phyloP scores from a whole-genome alignment of 2,113 vertebrate species.

The Plestiodon gilberti region DNA sequence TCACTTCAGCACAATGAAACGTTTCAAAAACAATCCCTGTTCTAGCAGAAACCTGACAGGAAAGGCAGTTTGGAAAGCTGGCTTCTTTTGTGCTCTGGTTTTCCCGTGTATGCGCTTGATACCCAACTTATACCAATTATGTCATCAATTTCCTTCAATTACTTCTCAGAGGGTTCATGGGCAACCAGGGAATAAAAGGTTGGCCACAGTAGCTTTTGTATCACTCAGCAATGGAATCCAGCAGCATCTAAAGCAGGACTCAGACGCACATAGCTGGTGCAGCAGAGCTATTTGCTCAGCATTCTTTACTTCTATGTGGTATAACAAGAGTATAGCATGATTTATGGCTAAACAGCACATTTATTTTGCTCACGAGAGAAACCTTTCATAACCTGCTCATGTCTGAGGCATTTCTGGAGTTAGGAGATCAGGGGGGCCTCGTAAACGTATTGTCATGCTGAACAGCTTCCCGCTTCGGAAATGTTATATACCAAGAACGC shows the following conservation, averaged over 20 bases:
- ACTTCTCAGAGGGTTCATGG: conserved; percentile 67
- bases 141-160: conserved; percentile 66
- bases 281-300: conserved; percentile 54
- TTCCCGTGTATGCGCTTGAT: conserved; percentile 40
- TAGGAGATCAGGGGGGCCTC: conserved; percentile 48
- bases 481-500: conserved; percentile 5
- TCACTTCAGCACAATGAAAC: background rate
- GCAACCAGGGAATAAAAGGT: conserved; percentile 65
- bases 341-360: conserved; percentile 57
- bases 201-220: conserved; percentile 64
- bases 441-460: conserved; percentile 41
- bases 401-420: conserved; percentile 52
- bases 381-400: conserved; percentile 59
- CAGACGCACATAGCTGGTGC: conserved; percentile 46
- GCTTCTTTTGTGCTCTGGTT: conserved; percentile 19
- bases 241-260: conserved; percentile 59
- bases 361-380: conserved; percentile 67
- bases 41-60: background rate
- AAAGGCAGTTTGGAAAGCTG: background rate
- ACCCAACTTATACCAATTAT: conserved; percentile 66
- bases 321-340: conserved; percentile 58
- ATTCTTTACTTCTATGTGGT: conserved; percentile 67
- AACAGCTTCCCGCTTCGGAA: conserved; percentile 50
- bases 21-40: conserved; percentile 1
- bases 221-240: conserved; percentile 66